Base-by-base conservation (phyloP, 2,113 vertebrate species). In the Anhinga rufa region DNA sequence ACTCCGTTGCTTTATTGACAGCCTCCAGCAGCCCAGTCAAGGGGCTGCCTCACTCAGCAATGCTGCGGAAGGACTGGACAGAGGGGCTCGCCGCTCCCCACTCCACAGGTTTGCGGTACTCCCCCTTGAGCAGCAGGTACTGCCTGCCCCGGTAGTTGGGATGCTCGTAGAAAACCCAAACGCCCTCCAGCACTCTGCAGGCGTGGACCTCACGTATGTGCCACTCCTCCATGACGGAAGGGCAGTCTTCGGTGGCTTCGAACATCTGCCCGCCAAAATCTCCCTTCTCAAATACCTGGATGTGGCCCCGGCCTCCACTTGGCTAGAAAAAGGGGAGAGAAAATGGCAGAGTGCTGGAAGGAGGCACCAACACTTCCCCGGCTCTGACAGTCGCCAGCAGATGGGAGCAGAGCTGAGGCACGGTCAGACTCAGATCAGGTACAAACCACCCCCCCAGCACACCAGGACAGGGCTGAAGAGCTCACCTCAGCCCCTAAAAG, bases 131-230 rank as follows among this genome's bases (percentile, higher is more conserved):
- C 97, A 99, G 98, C 95, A 99, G 97, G 97, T 99, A 99, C 98
- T 99, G 99, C 82, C 98, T 97, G 40, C 99, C 99, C 1, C 97
- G 98, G 98, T 99, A 99, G 98, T 99, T 99, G 92, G 99, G 98
- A 5, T 99, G 98, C 97, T 99, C 99, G 1, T 99, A 99, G 98
- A 99, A 99, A 84, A 99, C 98, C 99, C 99, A 99, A 96, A 97
- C 98, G 3, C 99, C 99, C 3, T 99, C 99, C 76, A 98, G 95
- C 82, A 99, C 98, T 96, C 99, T 99, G 93, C 98, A 99, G 95
- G 99, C 99, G 9, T 99, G 97, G 87, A 99, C 98, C 96, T 99
- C 99, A 9, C 98, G 97, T 97, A 98, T 96, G 95, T 98, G 98
- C 95, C 99, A 98, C 64, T 98, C 98, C 70, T 99, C 99, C 98